Evolutionary conservation across 2,888 invertebrate genomes (phyloP), one percentile per base, ranked within the genome.

Genomic region (Oscheius sp.): DNA sequence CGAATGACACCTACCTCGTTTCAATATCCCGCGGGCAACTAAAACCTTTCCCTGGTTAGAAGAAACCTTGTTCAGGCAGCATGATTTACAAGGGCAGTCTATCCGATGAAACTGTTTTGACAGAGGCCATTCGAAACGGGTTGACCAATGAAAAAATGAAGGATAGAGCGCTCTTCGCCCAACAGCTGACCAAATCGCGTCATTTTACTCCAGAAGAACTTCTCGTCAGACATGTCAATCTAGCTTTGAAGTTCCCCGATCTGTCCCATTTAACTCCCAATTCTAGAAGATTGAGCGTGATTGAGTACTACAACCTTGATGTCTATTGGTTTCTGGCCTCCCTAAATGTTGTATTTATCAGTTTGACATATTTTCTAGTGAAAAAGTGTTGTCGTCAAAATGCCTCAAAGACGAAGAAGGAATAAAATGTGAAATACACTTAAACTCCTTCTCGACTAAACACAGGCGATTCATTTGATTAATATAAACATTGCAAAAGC

Each of bases 21-120:
- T n/a, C n/a, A n/a, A n/a, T n/a, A n/a, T n/a, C n/a, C n/a, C n/a
- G n/a, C n/a, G n/a, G n/a, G n/a, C n/a, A n/a, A n/a, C n/a, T n/a
- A n/a, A n/a, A n/a, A n/a, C n/a, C n/a, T n/a, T n/a, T n/a, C n/a
- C n/a, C n/a, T n/a, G n/a, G n/a, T n/a, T 42, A 7, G 33, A 60
- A n/a, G 13, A 33, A 42, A 35, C 37, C 13, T 1, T 37, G 4
- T 37, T 35, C n/a, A 33, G 11, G 9, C 65, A 77, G 74, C 1
- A 55, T 76, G 48, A 70, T 77, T 7, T 81, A 75, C 63, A 79
- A 81, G 55, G 79, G 78, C 21, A 75, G 74, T 21, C 70, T 83
- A 42, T 50, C 33, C 9, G 72, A 83, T 57, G 73, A 74, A 29
- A 55, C 58, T 29, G 76, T 75, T 50, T 53, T 83, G 66, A 75